Evolutionary conservation across 2,888 invertebrate species (phyloP).

Genomic region (Dermolepida albohirtum): DNA sequence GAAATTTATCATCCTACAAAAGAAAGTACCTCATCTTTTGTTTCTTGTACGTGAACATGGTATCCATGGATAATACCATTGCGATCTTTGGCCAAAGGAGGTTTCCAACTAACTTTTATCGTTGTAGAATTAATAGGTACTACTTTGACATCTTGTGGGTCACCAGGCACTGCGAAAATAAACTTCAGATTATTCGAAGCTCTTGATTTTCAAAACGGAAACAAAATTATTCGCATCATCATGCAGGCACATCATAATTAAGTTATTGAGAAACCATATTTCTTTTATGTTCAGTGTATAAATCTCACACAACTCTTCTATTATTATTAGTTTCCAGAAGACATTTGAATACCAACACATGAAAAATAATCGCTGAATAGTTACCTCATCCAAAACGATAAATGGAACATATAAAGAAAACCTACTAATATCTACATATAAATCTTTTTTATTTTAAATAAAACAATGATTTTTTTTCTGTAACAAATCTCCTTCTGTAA

Average conservation of each 20-base stretch:
- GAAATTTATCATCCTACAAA: conserved; percentile 46
- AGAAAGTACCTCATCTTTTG: conserved; percentile 79
- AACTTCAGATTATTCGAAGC: conserved; percentile 26
- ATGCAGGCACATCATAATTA: conserved; percentile 63
- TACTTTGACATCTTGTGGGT: conserved; percentile 93
- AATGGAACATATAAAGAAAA: conserved; percentile 52
- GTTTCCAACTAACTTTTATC: conserved; percentile 94
- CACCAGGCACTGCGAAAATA: conserved; percentile 90
- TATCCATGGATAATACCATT: conserved; percentile 97
- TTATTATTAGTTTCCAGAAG: conserved; percentile 50
- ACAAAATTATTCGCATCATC: conserved; percentile 50
- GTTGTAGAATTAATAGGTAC: conserved; percentile 95
- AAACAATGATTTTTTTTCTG: conserved; percentile 42
- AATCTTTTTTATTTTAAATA: conserved; percentile 28
- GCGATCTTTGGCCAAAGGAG: conserved; percentile 89
- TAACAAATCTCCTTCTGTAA: conserved; percentile 44
- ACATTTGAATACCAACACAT: conserved; percentile 83
- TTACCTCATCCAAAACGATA: conserved; percentile 61
- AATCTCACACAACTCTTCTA: conserved; percentile 47
- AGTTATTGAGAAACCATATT: conserved; percentile 11
- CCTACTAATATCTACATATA: conserved; percentile 42
- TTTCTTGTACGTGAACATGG: conserved; percentile 94
- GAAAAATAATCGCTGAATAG: conserved; percentile 60
- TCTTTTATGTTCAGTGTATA: conserved; percentile 20
- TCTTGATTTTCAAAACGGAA: conserved; percentile 31